Base-by-base conservation (phyloP, 2,797 vertebrate species). In the Amazona finschi region DNA sequence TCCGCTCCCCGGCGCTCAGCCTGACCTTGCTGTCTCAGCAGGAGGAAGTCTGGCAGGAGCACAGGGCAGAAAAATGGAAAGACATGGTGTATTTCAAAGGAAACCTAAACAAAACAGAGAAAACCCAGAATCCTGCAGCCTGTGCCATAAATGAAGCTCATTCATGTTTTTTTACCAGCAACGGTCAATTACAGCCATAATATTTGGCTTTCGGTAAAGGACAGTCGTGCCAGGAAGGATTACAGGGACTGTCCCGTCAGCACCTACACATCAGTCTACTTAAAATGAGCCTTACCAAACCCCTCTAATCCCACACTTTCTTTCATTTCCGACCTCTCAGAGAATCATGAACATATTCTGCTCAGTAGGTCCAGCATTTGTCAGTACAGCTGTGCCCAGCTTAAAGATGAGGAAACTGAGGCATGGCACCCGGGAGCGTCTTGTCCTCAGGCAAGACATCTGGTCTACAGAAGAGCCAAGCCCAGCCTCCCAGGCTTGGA, bases 11-110 rank as follows among this genome's bases (percentile, higher is more conserved):
- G 1, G 84, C 7, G 27, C 85, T 93, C 15, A 11, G 88, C 83
- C 85, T 96, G 85, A 85, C 93, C 91, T 93, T 96, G 94, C 95
- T 94, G 96, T 96, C 93, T 95, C 96, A 96, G 91, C 92, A 93
- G 91, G 71, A 94, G 77, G 90, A 95, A 92, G 89, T 91, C 92
- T 93, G 95, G 88, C 52, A 2, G 64, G 52, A 83, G 84, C 78
- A 58, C 1, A 6, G 49, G 73, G 77, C 50, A 91, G 81, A 92
- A 83, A 95, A 95, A 90, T 88, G 94, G 91, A 95, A 95, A 94
- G 93, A 95, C 3, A 0, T 84, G 90, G 89, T 92, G 38, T 73
- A 90, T 94, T 96, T 96, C 87, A 95, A 95, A 95, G 86, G 87
- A 95, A 95, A 92, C 53, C 74, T 94, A 95, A 96, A 93, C 94